These are phyloP conservation scores for Augochlora pura DNA, from an alignment of 1,140 invertebrate species.

Conservation along the genomic window DNA sequence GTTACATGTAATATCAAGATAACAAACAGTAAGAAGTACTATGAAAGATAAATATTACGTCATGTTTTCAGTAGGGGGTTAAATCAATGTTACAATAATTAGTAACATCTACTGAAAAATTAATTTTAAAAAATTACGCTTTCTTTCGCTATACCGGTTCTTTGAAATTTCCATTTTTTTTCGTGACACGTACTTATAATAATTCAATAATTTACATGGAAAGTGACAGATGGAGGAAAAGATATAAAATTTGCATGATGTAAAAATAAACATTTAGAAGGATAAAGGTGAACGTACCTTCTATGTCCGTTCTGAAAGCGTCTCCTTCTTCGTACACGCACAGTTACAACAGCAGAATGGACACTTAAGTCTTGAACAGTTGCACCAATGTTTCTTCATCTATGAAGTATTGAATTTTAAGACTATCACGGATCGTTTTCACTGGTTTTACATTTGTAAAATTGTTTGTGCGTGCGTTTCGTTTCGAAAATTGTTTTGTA, in stretches of 20 bases:
- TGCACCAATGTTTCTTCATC: not conserved
- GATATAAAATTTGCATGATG: not conserved
- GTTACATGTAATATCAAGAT: not conserved
- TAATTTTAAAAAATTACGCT: not conserved
- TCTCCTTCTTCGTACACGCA: constrained; percentile 21
- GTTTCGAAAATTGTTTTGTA: not conserved
- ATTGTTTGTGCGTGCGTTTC: not conserved
- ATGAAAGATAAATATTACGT: not conserved
- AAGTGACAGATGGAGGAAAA: not conserved
- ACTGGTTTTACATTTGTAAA: constrained; percentile 17
- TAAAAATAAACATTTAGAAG: constrained; percentile 39
- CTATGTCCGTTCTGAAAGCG: constrained; percentile 35
- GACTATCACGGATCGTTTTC: not conserved
- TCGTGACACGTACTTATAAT: not conserved
- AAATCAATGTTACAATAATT: not conserved
- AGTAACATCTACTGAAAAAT: not conserved
- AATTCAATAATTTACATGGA: not conserved
- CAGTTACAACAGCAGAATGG: not conserved
- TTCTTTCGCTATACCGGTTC: not conserved
- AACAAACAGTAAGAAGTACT: not conserved
- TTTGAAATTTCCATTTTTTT: not conserved
- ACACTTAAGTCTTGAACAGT: not conserved
- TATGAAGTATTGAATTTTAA: not conserved
- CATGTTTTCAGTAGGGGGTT: not conserved
- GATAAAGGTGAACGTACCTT: constrained; percentile 41